phyloP scores from a whole-genome alignment of 2,888 invertebrate genomes.

The Ichneumoninae sp. region DNA sequence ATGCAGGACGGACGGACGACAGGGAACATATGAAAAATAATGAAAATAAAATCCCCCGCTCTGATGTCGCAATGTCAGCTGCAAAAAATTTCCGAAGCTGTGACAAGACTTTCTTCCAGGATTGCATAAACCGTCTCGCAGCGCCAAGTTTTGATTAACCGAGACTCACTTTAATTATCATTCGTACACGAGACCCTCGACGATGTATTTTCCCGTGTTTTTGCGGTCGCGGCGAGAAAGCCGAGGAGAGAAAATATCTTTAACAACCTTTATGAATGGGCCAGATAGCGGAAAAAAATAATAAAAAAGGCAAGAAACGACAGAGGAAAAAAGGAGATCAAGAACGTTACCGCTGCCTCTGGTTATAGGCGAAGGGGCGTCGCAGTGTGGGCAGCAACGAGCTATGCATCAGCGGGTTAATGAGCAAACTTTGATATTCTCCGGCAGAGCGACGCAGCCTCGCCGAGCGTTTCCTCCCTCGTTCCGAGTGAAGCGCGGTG shows the following conservation, averaged over 20 bases:
- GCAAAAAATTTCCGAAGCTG: neutral
- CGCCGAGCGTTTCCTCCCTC: conserved; percentile 58
- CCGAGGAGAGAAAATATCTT: conserved; percentile 50
- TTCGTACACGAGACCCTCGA: conserved; percentile 38
- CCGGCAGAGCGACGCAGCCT: conserved; percentile 56
- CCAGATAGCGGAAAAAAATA: conserved; percentile 36
- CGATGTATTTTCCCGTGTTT: conserved; percentile 20
- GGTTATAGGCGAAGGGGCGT: conserved; percentile 53
- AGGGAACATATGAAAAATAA: too few relatives aligned
- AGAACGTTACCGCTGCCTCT: conserved; percentile 51
- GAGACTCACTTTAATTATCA: conserved; percentile 52
- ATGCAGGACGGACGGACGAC: neutral
- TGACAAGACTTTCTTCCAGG: neutral
- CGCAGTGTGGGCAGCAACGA: conserved; percentile 68
- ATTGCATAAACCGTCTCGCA: conserved; percentile 5
- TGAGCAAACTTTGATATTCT: conserved; percentile 80
- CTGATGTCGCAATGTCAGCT: neutral
- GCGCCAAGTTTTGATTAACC: conserved; percentile 32
- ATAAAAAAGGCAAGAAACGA: conserved; percentile 29
- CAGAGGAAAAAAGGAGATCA: conserved; percentile 43
- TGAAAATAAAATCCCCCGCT: neutral
- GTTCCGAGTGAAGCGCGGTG: conserved; percentile 53
- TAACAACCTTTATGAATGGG: conserved; percentile 59
- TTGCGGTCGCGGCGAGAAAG: conserved; percentile 21
- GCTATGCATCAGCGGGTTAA: conserved; percentile 78